Base-by-base conservation (phyloP, 1,140 invertebrate genomes). In the Brachionus sp. region DNA sequence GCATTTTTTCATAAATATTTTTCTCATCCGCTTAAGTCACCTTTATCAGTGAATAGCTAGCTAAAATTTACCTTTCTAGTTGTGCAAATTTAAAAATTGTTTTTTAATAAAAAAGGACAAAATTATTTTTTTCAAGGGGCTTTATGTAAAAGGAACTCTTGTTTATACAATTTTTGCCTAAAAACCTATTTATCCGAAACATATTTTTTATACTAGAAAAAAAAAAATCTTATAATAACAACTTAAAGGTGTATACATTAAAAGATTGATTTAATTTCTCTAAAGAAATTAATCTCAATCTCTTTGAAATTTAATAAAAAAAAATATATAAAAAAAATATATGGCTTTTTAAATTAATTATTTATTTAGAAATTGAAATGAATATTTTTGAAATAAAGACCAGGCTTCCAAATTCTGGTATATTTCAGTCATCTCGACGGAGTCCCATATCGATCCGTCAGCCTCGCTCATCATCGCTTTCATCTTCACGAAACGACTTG, bases 331-430 rank as follows among this genome's bases (percentile, higher is more conserved):
- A 66, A 6, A 25, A 2, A 5, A 2, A 10, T 66, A 0, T 44
- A 39, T 16, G 7, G 4, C 5, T 39, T 73, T 25, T 42, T 73
- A 19, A 39, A 16, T 44, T 6, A 73, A 19, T 39, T 73, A n/a
- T 6, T 73, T 39, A 7, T 73, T 42, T 73, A 73, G 68, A 73
- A 29, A 16, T 16, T 39, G 16, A 73, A 42, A 75, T 75, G 70
- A 75, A 75, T 46, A 46, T 75, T 29, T 75, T 46, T 46, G 70
- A 75, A 46, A 35, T 75, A 75, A 75, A 75, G 16, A 75, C 70
- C 7, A 42, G 70, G 7, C 42, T 46, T 3, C 70, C 70, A 25
- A 75, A 75, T 29, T 46, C 70, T 3, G 25, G 70, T 46, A 46
- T 75, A 12, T 75, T 75, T 46, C 66, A 70, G 37, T 35, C 70